Conservation (phyloP, 2,888 invertebrate species). For the Ditylenchus weischeri region DNA sequence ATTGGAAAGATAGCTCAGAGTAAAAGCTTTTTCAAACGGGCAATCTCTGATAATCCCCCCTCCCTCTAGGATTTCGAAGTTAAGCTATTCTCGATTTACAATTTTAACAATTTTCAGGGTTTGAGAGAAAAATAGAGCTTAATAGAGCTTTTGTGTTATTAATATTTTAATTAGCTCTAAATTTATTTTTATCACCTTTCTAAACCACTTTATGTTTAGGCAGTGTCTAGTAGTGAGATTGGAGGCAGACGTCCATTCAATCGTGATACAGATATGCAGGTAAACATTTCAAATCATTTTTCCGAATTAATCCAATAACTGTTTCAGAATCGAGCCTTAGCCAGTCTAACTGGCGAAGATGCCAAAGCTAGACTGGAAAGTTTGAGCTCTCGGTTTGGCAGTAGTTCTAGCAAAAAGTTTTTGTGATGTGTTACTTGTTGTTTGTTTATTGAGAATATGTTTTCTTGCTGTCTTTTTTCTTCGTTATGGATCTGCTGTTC, state of each 20-base stretch:
- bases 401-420: slow-evolving; percentile 18
- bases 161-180: no score
- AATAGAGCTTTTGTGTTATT: no score
- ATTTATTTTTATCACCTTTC: no score
- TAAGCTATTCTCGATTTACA: no score
- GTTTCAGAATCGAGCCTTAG: slow-evolving; percentile 18
- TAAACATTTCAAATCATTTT: slow-evolving; percentile 30
- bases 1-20: no score
- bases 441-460: not conserved
- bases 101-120: no score
- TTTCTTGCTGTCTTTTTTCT: not conserved
- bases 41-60: no score
- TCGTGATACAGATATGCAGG: slow-evolving; percentile 46
- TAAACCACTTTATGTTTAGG: not conserved
- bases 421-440: slow-evolving; percentile 9
- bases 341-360: slow-evolving; percentile 10
- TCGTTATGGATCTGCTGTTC: no score
- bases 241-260: slow-evolving; percentile 43
- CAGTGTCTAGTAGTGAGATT: not conserved
- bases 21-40: no score
- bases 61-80: no score
- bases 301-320: not conserved
- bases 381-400: slow-evolving; percentile 13
- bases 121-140: no score
- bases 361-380: slow-evolving; percentile 7